Conservation (phyloP, 2,888 invertebrate species). For the Stenchaetothrips biformis region DNA sequence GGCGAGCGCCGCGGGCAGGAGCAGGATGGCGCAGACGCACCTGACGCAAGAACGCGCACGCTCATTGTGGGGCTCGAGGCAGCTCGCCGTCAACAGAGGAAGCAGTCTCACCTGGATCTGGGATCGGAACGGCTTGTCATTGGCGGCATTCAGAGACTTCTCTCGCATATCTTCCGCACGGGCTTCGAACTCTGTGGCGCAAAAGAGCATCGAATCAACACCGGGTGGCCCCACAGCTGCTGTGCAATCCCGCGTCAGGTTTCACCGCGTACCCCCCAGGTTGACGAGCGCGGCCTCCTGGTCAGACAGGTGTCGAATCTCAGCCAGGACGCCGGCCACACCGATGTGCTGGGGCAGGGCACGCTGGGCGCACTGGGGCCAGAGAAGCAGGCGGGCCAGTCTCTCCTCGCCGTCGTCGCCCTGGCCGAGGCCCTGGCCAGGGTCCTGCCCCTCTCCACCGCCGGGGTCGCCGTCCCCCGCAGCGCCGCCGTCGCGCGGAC, state of each 20-base stretch:
- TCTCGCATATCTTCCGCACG: constrained; percentile 15
- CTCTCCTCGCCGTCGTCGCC: not conserved
- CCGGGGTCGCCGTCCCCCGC: constrained; percentile 17
- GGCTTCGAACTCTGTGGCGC: not conserved
- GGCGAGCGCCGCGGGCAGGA: not conserved
- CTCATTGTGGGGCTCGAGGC: not conserved
- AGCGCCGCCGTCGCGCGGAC: constrained; percentile 10
- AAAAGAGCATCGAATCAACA: too few relatives aligned
- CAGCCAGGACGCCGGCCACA: not conserved
- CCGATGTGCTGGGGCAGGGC: not conserved
- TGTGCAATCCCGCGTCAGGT: too few relatives aligned
- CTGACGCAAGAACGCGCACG: not conserved
- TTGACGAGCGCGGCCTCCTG: constrained; percentile 2
- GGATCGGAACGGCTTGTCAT: constrained; percentile 4
- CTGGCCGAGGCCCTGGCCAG: not conserved
- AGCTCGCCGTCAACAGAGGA: not conserved
- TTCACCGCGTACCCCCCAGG: not conserved
- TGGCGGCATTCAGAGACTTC: not conserved
- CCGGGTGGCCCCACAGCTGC: too few relatives aligned
- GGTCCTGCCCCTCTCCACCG: not conserved
- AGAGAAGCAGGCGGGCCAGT: not conserved
- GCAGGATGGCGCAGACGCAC: constrained; percentile 1
- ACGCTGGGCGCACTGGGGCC: not conserved
- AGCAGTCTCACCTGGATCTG: not conserved
- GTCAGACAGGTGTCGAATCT: not conserved